Percentiles rank a stretch among this genome's conserved stretches.
Conservation (phyloP, 1,140 invertebrate genomes). For the Procambarus virginalis region DNA sequence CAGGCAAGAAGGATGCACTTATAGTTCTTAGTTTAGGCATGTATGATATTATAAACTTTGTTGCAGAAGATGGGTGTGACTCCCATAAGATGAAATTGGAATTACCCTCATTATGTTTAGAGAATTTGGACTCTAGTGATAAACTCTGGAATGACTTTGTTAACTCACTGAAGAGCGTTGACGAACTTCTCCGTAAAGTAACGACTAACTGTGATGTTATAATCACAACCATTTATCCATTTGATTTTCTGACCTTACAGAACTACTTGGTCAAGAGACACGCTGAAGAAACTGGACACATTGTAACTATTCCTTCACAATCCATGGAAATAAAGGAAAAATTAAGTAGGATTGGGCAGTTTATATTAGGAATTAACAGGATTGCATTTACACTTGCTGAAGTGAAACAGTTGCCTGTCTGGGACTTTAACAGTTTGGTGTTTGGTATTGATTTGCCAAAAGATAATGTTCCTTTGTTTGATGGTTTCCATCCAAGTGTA, state of each 20-base stretch:
- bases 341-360: background rate
- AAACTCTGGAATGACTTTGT: background rate
- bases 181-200: background rate
- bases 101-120: background rate
- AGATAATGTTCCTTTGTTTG: background rate
- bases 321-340: background rate
- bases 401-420: background rate
- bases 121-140: background rate
- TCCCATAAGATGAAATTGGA: background rate
- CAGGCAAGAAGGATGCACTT: background rate
- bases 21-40: background rate
- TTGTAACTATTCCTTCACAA: background rate
- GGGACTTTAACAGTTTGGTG: background rate
- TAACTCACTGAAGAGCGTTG: background rate
- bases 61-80: background rate
- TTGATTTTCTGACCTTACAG: background rate
- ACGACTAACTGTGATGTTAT: background rate
- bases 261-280: background rate
- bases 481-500: background rate
- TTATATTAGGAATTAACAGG: background rate
- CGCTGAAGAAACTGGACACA: background rate
- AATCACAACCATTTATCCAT: slow-evolving; percentile 4
- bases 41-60: background rate
- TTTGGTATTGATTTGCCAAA: background rate
- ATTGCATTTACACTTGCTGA: background rate